Evolutionary conservation across 1,140 invertebrate species (phyloP).

Genomic region (Mercenaria mercenaria): DNA sequence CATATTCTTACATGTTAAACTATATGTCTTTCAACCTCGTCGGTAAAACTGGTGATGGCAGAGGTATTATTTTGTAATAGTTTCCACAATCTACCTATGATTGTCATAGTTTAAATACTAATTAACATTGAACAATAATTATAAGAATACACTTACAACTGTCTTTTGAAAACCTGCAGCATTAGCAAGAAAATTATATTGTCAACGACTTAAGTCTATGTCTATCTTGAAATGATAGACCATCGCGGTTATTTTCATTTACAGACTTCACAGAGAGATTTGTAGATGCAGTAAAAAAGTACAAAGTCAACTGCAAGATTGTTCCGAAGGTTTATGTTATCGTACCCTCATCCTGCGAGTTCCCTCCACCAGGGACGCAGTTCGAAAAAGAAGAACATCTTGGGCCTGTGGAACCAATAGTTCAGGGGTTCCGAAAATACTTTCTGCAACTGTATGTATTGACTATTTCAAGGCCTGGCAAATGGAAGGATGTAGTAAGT

Average conservation of each 20-base stretch:
- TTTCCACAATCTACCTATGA: too few species aligned
- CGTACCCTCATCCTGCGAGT: background rate
- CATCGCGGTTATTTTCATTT: too few species aligned
- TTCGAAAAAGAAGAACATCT: background rate
- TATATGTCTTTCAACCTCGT: slow-evolving; percentile 1
- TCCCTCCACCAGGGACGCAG: background rate
- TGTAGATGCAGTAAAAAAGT: background rate
- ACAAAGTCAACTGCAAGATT: background rate
- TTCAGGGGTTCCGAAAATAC: background rate
- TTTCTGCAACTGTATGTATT: background rate
- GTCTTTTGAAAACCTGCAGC: too few species aligned
- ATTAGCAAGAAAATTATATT: too few species aligned
- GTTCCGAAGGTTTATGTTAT: slow-evolving; percentile 9
- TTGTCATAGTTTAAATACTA: too few species aligned
- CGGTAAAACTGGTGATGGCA: background rate
- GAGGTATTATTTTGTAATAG: too few species aligned
- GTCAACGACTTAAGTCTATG: too few species aligned
- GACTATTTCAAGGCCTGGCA: background rate
- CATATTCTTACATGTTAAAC: background rate
- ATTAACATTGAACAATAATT: too few species aligned
- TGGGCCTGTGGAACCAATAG: slow-evolving; percentile 7
- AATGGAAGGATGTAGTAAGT: too few species aligned
- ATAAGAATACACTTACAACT: too few species aligned
- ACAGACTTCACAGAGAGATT: slow-evolving; percentile 14
- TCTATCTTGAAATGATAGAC: too few species aligned